phyloP scores from a whole-genome alignment of 2,113 vertebrate species.

The Xenopus borealis region DNA sequence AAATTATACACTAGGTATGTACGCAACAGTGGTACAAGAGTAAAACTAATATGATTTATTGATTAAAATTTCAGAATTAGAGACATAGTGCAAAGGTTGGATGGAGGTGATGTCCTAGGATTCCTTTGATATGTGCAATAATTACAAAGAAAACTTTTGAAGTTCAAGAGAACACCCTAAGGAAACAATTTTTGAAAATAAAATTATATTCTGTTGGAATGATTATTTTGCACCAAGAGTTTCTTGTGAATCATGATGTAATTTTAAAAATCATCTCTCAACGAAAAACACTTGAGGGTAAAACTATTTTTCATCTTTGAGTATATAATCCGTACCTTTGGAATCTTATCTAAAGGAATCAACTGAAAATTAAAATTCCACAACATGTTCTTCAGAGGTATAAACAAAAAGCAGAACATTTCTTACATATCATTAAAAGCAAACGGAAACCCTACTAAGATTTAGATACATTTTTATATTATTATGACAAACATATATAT shows the following conservation, averaged over 20 bases:
- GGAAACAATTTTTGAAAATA: slow-evolving; percentile 82
- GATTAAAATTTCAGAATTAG: slow-evolving; percentile 83
- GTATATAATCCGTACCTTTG: slow-evolving; percentile 51
- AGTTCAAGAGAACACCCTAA: slow-evolving; percentile 88
- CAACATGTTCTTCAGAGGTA: slow-evolving; percentile 28
- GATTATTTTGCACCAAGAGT: slow-evolving; percentile 88
- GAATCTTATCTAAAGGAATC: slow-evolving; percentile 56
- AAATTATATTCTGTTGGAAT: slow-evolving; percentile 83
- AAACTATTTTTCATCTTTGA: slow-evolving; percentile 56
- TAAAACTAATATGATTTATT: slow-evolving; percentile 72
- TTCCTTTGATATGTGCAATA: slow-evolving; percentile 88
- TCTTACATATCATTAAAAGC: not conserved
- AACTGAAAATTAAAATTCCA: slow-evolving; percentile 46
- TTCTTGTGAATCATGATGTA: slow-evolving; percentile 88
- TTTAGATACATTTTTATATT: not conserved
- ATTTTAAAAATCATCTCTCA: slow-evolving; percentile 91
- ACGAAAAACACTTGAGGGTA: slow-evolving; percentile 74
- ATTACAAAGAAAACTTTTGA: slow-evolving; percentile 84
- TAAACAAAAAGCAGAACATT: slow-evolving; percentile 38
- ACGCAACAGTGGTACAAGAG: not conserved
- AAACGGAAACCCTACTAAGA: not conserved
- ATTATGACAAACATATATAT: not conserved
- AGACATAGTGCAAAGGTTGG: slow-evolving; percentile 72
- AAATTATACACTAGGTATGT: too few relatives aligned
- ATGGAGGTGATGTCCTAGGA: slow-evolving; percentile 80